A percentile compares a stretch with the other conserved stretches of the same genome.
Conservation (phyloP, 2,113 vertebrate species). For the Cyanistes caeruleus region DNA sequence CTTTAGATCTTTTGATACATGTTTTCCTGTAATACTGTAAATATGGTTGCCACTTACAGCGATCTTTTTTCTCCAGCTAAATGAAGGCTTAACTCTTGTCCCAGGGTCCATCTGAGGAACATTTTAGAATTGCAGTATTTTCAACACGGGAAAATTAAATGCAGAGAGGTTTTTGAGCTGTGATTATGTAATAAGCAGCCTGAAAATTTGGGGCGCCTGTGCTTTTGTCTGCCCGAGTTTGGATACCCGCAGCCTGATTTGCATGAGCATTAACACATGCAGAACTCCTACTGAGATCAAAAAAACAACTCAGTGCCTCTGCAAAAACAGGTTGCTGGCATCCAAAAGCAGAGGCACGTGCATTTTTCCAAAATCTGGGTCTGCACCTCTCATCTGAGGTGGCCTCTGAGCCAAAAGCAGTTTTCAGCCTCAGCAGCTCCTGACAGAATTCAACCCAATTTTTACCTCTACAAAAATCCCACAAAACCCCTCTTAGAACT, state of each 20-base stretch:
- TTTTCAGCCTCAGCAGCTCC: background rate
- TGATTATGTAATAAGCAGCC: background rate
- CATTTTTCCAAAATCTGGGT: background rate
- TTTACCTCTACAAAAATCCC: background rate
- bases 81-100: background rate
- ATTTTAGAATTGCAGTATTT: background rate
- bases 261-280: slow-evolving; percentile 36
- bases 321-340: slow-evolving; percentile 35
- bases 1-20: background rate
- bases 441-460: background rate
- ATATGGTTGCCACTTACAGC: background rate
- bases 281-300: slow-evolving; percentile 67
- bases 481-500: background rate
- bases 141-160: background rate
- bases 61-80: background rate
- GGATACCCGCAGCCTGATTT: slow-evolving; percentile 41
- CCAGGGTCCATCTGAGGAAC: background rate
- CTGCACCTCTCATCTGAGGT: background rate
- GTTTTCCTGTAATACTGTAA: background rate
- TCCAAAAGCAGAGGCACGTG: background rate
- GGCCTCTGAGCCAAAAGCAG: background rate
- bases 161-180: background rate
- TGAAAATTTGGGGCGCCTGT: slow-evolving; percentile 32
- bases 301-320: background rate
- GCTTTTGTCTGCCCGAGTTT: slow-evolving; percentile 40